phyloP scores from a whole-genome alignment of 2,888 invertebrate species.

The Eudemis profundana region DNA sequence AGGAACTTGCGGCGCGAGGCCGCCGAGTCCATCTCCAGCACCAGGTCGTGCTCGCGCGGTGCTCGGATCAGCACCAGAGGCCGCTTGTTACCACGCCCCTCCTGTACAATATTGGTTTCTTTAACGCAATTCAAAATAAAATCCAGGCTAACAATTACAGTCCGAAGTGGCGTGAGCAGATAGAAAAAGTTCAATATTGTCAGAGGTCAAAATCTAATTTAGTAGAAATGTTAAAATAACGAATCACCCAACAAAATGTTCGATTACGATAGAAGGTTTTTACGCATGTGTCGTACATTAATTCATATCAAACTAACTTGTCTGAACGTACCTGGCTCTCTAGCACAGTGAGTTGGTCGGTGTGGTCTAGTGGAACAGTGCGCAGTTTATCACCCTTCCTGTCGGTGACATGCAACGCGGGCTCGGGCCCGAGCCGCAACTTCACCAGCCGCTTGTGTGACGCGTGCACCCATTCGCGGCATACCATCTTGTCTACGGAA shows the following conservation, averaged over 20 bases:
- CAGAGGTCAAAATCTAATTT: too few species aligned
- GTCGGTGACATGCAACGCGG: constrained; percentile 93
- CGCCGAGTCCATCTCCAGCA: constrained; percentile 94
- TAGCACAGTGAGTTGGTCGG: constrained; percentile 93
- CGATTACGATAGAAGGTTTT: too few species aligned
- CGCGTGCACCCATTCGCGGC: constrained; percentile 97
- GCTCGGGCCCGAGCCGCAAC: constrained; percentile 95
- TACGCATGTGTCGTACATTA: too few species aligned
- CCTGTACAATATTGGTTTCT: constrained; percentile 66
- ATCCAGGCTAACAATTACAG: too few species aligned
- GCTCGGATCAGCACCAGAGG: constrained; percentile 93
- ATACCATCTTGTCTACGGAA: constrained; percentile 95
- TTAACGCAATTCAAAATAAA: too few species aligned
- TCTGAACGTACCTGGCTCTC: constrained; percentile 89
- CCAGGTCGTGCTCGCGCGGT: constrained; percentile 96
- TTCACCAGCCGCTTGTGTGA: constrained; percentile 95
- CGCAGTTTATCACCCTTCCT: constrained; percentile 96
- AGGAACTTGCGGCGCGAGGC: constrained; percentile 94
- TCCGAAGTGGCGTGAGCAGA: too few species aligned
- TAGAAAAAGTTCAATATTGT: constrained; percentile 47
- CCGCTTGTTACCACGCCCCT: constrained; percentile 88
- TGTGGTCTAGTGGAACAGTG: constrained; percentile 90
- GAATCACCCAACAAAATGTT: too few species aligned
- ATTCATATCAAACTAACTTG: too few species aligned
- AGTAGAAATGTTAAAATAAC: too few species aligned